Evolutionary conservation across 2,113 vertebrate species (phyloP).

Genomic region (Hirundichthys speculiger): DNA sequence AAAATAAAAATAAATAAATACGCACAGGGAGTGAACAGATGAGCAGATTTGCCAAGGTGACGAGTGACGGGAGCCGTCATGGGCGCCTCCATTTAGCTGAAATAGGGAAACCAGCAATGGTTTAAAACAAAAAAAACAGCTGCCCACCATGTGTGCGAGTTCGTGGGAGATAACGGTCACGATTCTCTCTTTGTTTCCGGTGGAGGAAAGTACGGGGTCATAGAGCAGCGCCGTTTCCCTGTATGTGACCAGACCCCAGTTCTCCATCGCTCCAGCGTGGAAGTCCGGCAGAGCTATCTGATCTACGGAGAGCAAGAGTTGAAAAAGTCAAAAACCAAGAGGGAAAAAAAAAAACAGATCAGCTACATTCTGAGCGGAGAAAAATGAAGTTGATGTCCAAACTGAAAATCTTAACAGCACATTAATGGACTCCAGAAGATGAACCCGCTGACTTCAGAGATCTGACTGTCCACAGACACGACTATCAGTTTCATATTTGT

Average conservation of each 20-base stretch:
- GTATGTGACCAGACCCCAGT: slow-evolving; percentile 97
- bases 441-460: too few species aligned
- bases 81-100: too few species aligned
- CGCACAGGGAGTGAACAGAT: not conserved
- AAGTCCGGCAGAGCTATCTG: slow-evolving; percentile 94
- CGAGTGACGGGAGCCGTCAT: too few species aligned
- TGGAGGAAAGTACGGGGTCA: slow-evolving; percentile 79
- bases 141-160: slow-evolving; percentile 91
- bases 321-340: not conserved
- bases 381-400: too few species aligned
- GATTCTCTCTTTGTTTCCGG: slow-evolving; percentile 88
- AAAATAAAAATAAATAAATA: too few species aligned
- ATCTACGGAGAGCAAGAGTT: slow-evolving; percentile 76
- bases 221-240: slow-evolving; percentile 89
- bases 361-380: too few species aligned
- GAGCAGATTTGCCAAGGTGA: not conserved
- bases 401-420: too few species aligned
- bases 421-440: too few species aligned
- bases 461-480: too few species aligned
- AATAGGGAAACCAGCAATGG: too few species aligned
- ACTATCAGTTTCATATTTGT: too few species aligned
- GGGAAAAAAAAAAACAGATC: too few species aligned
- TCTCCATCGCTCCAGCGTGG: slow-evolving; percentile 94
- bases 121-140: not conserved
- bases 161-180: slow-evolving; percentile 88